Percentiles rank a stretch among this genome's conserved stretches.
These are phyloP conservation scores for Trematomus loennbergii DNA, from an alignment of 2,113 vertebrate genomes.

Conservation along the genomic window DNA sequence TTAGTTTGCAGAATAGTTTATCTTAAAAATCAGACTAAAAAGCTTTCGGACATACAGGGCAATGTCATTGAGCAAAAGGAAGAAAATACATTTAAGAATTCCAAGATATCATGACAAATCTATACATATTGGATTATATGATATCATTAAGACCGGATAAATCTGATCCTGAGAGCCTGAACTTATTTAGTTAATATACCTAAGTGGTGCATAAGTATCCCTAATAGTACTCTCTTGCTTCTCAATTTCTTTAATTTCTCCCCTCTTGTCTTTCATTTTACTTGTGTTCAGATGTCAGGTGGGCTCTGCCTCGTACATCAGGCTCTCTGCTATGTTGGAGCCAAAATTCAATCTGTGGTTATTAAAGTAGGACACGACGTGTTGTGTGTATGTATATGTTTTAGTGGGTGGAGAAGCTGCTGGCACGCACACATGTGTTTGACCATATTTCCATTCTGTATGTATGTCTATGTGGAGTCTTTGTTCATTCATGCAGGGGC, in stretches of 20 bases:
- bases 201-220: neutral
- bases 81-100: neutral
- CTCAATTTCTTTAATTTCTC: neutral
- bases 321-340: neutral
- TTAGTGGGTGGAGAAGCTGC: constrained; percentile 41
- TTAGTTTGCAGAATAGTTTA: constrained; percentile 15
- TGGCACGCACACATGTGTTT: constrained; percentile 23
- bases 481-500: constrained; percentile 46
- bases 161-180: neutral
- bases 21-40: constrained; percentile 14
- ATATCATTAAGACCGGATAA: constrained; percentile 1
- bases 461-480: constrained; percentile 29
- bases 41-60: neutral
- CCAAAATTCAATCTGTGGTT: constrained; percentile 23
- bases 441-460: constrained; percentile 28
- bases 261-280: constrained; percentile 22
- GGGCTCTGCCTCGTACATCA: constrained; percentile 1
- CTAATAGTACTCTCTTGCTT: constrained; percentile 15
- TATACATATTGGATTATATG: neutral
- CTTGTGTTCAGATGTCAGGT: constrained; percentile 20
- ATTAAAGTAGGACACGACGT: constrained; percentile 45
- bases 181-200: constrained; percentile 3
- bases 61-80: neutral
- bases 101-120: neutral
- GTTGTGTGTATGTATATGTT: constrained; percentile 25